Conservation (phyloP, 2,113 vertebrate genomes). For the Octodon degus region DNA sequence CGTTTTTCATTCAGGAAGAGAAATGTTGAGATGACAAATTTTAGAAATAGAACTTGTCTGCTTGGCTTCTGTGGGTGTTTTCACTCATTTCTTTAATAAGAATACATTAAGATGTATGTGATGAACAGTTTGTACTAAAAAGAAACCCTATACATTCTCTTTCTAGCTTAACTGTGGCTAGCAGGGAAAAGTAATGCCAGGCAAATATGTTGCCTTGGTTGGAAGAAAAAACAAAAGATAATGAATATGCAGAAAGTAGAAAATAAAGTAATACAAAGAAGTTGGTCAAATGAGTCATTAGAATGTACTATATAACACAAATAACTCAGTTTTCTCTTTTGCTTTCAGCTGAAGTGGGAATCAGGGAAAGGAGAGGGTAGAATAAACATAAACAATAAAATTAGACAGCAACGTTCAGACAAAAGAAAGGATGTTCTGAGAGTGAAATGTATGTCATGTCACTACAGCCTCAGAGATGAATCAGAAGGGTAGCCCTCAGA, state of each 20-base stretch:
- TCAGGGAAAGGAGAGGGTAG: neutral
- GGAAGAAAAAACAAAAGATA: neutral
- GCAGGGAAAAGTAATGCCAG: neutral
- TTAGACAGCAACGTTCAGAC: neutral
- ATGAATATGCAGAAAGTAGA: neutral
- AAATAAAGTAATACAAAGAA: slow-evolving; percentile 12
- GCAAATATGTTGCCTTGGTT: neutral
- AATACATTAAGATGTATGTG: slow-evolving; percentile 37
- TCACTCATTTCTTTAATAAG: slow-evolving; percentile 55
- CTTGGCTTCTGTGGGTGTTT: slow-evolving; percentile 38
- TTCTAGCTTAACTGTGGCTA: neutral
- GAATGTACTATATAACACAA: neutral
- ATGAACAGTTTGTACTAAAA: slow-evolving; percentile 14
- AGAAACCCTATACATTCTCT: neutral
- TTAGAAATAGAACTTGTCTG: slow-evolving; percentile 39
- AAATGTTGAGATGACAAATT: slow-evolving; percentile 32
- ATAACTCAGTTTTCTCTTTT: neutral
- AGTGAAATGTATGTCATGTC: neutral
- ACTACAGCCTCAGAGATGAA: neutral
- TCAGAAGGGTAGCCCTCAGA: neutral
- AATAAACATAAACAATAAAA: neutral
- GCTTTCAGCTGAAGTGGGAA: neutral
- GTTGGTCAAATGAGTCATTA: neutral
- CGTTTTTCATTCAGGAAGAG: slow-evolving; percentile 53
- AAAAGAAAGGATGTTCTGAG: neutral